Evolutionary conservation across 1,140 invertebrate genomes (phyloP), one percentile per base, ranked within the genome.

Genomic region (Dendrolimus kikuchii): DNA sequence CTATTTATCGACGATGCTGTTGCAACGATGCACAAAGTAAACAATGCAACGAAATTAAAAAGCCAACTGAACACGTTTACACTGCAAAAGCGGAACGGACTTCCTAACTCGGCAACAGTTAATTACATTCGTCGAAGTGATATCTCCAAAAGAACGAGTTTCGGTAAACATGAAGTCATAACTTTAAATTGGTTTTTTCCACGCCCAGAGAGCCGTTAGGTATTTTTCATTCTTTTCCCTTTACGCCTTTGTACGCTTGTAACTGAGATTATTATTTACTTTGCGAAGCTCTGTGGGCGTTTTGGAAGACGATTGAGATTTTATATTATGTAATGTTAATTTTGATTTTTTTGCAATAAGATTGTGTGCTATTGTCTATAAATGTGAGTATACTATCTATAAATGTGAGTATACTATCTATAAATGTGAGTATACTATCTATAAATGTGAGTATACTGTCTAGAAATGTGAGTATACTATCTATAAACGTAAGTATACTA

Each of bases 121-220:
- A 71, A 77, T 76, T 79, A 71, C 73, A 71, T 70, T 74, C 61
- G 51, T 54, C 56, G 59, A 71, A 76, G 68, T 68, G 69, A 79
- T 78, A 79, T 71, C 71, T 66, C 57, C 64, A 64, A 71, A 76
- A 72, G 71, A 60, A 55, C 56, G 70, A 74, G 68, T 77, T 75
- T 72, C 57, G 37, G 71, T 77, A 80, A 80, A 80, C 74, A 80
- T 60, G 57, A 23, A 23, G 66, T 62, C 67, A 61, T 70, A 74
- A 80, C 67, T 80, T 79, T 74, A 77, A 77, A 80, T 80, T 80
- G 77, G 72, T 66, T 76, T 80, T 63, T 78, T 74, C 69, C 67
- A 64, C 55, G 58, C 64, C 63, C 50, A 55, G 60, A 63, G 50
- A 55, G 66, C 62, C 49, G 64, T 62, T 65, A 66, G 60, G 49